Percentiles rank a stretch among this genome's conserved stretches.
These are phyloP conservation scores for Lacanobia wlatinum DNA, from an alignment of 2,888 invertebrate genomes.

Conservation along the genomic window DNA sequence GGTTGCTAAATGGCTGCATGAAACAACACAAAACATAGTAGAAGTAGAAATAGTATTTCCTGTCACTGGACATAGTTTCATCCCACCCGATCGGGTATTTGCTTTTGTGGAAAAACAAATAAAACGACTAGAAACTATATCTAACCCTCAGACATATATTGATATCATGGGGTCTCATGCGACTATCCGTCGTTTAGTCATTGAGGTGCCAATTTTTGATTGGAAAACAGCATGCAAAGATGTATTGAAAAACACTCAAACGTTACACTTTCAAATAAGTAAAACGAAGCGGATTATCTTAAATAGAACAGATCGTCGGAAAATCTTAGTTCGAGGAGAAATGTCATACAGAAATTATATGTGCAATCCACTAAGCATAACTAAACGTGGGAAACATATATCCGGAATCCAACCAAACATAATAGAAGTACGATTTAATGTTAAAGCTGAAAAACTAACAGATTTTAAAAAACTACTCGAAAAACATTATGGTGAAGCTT, in stretches of 20 bases:
- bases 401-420: conserved; percentile 31
- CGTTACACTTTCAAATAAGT: conserved; percentile 58
- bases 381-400: conserved; percentile 38
- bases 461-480: conserved; percentile 51
- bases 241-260: conserved; percentile 39
- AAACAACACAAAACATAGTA: no score
- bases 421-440: conserved; percentile 41
- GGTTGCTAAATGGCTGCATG: conserved; percentile 48
- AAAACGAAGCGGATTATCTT: conserved; percentile 50
- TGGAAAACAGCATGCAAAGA: no score
- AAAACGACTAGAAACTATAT: no score
- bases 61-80: no score
- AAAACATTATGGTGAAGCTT: conserved; percentile 54
- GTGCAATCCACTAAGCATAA: no score
- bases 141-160: conserved; percentile 39
- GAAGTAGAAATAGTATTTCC: no score
- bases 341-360: no score
- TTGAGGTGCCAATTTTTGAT: conserved; percentile 43
- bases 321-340: no score
- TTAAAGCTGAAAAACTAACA: conserved; percentile 48
- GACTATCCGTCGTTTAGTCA: conserved; percentile 45
- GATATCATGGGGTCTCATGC: conserved; percentile 52
- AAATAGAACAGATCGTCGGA: no score
- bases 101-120: no score
- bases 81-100: no score